Conservation (phyloP, 2,113 vertebrate species). For the Apaloderma vittatum region DNA sequence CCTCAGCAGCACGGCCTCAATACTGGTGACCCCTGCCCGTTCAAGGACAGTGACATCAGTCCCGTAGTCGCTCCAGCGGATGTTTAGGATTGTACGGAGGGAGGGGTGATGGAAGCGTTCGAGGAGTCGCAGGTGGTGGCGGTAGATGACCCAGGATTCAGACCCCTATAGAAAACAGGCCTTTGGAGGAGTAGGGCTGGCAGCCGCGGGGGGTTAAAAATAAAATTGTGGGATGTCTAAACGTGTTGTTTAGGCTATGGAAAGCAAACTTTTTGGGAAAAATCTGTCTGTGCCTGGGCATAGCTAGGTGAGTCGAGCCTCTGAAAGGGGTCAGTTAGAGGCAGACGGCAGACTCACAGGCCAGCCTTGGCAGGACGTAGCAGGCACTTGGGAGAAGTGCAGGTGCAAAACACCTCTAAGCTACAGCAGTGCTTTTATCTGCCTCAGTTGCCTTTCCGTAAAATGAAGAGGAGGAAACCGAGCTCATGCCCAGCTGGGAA, state of each 20-base stretch:
- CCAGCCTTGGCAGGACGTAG: not conserved
- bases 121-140: no score
- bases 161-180: no score
- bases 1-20: no score
- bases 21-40: no score
- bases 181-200: not conserved
- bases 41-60: no score
- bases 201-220: not conserved
- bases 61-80: no score
- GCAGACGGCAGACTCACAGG: not conserved
- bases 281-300: not conserved
- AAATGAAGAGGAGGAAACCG: not conserved
- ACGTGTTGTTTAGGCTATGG: not conserved
- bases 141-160: no score
- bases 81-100: no score
- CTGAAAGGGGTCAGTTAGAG: not conserved
- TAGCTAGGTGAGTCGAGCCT: not conserved
- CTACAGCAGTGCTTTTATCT: not conserved
- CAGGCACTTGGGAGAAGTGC: not conserved
- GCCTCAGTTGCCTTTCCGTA: not conserved
- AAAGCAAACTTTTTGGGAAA: not conserved
- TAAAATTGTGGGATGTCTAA: not conserved
- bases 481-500: not conserved
- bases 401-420: not conserved
- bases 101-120: no score